Conservation (phyloP, 2,797 vertebrate genomes). For the Arremon brunneinucha region DNA sequence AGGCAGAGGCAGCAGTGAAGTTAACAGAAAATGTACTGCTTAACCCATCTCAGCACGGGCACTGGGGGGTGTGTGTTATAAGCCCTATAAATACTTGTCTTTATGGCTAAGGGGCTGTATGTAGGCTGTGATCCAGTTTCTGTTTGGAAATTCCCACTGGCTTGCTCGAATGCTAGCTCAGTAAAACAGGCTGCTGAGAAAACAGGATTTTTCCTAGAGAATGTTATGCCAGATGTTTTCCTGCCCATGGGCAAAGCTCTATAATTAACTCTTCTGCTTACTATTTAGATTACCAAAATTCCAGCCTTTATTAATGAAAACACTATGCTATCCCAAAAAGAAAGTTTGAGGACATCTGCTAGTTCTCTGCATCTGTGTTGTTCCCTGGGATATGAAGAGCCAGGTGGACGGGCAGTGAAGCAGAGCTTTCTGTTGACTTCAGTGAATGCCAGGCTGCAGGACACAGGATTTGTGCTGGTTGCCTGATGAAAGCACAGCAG, state of each 20-base stretch:
- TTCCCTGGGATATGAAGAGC: neutral
- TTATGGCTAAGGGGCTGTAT: neutral
- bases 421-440: neutral
- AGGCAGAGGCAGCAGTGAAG: neutral
- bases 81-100: neutral
- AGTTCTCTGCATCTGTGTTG: neutral
- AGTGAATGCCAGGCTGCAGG: neutral
- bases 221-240: conserved; percentile 17
- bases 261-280: conserved; percentile 1
- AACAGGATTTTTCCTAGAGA: neutral
- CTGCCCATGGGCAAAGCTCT: neutral
- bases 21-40: neutral
- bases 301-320: conserved; percentile 19
- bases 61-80: neutral
- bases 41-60: neutral
- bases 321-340: neutral
- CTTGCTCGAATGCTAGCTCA: neutral
- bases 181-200: neutral
- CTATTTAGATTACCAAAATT: conserved; percentile 6
- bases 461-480: neutral
- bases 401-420: neutral
- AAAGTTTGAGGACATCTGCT: neutral
- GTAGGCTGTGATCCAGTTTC: neutral
- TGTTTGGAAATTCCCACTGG: neutral
- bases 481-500: neutral